These are phyloP conservation scores for Rostratula benghalensis DNA, from an alignment of 2,113 vertebrate species.

Conservation along the genomic window DNA sequence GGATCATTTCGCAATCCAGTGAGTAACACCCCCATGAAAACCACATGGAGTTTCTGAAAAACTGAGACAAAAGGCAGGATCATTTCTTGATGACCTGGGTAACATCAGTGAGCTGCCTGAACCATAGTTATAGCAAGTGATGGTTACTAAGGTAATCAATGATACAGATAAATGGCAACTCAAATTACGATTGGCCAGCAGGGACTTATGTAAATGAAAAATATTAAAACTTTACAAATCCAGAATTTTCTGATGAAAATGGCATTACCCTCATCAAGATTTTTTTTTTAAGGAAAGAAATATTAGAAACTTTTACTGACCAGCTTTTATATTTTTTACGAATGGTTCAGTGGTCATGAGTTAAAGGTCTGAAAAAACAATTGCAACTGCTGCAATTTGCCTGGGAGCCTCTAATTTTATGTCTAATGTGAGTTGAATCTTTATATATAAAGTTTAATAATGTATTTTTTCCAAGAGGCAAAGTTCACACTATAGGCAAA, in stretches of 20 bases:
- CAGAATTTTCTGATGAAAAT: background rate
- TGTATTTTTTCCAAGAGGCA: background rate
- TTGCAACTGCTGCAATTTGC: background rate
- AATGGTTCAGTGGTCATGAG: background rate
- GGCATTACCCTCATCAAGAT: background rate
- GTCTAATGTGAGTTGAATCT: background rate
- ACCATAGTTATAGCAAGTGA: background rate
- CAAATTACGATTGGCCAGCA: background rate
- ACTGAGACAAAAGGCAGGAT: background rate
- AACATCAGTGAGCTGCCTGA: background rate
- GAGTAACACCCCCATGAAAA: background rate
- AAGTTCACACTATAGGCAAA: background rate
- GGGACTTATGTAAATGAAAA: background rate
- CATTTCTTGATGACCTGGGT: background rate
- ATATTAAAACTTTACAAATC: background rate
- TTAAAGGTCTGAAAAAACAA: background rate
- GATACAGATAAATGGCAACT: background rate
- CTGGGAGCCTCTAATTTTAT: background rate
- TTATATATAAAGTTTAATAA: background rate
- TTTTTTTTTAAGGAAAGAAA: background rate
- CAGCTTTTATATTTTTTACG: background rate
- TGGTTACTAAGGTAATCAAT: background rate
- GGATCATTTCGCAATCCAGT: background rate
- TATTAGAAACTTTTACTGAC: background rate
- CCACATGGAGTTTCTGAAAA: background rate